Evolutionary conservation across 2,113 vertebrate genomes (phyloP).

Genomic region (Oncorhynchus masou): DNA sequence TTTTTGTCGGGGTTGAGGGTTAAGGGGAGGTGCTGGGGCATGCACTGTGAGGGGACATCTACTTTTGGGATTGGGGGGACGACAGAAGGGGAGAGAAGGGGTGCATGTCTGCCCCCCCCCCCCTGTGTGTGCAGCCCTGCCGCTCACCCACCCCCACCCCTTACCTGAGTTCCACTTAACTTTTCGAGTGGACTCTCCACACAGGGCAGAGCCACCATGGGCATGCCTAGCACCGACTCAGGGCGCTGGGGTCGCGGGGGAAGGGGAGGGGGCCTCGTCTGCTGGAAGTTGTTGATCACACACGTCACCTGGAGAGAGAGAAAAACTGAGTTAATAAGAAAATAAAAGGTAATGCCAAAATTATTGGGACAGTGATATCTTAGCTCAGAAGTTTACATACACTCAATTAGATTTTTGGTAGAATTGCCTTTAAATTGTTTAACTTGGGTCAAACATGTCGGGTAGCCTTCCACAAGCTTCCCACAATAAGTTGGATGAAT

Average conservation of each 20-base stretch:
- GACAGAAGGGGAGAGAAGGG: constrained; percentile 20
- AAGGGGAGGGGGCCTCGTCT: constrained; percentile 45
- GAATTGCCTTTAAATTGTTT: no score
- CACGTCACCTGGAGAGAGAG: constrained; percentile 67
- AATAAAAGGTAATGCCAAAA: no score
- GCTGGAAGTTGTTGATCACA: constrained; percentile 78
- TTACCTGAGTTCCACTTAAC: constrained; percentile 91
- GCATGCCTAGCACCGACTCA: constrained; percentile 74
- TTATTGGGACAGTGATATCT: no score
- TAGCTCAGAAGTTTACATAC: no score
- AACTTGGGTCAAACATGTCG: no score
- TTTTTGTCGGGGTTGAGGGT: constrained; percentile 13
- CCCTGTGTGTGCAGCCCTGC: constrained; percentile 25
- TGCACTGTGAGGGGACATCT: constrained; percentile 12
- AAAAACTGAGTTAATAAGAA: no score
- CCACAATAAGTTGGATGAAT: no score
- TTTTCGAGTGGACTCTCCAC: constrained; percentile 87
- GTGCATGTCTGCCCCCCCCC: constrained; percentile 33
- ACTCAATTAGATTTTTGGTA: no score
- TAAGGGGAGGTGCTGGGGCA: constrained; percentile 15
- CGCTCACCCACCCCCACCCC: constrained; percentile 61
- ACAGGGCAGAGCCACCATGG: constrained; percentile 75
- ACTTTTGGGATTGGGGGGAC: neutral
- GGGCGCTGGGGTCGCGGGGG: constrained; percentile 42
- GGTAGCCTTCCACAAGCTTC: no score